phyloP scores from a whole-genome alignment of 2,888 invertebrate genomes.

The Lepidochrysops patricia region DNA sequence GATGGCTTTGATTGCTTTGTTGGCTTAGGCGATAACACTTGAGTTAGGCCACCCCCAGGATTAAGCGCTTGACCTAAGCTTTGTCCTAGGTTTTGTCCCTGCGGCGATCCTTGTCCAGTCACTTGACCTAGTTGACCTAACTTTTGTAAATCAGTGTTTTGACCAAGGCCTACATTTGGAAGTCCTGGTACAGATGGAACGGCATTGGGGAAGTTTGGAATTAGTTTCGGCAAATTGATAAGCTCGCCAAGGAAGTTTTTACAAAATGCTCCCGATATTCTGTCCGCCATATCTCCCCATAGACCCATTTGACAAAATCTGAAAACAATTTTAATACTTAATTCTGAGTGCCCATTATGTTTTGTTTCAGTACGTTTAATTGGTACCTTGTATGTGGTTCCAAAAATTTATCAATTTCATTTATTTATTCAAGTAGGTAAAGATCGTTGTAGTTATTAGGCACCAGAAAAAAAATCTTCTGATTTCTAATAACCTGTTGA shows the following conservation, averaged over 20 bases:
- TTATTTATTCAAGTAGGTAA: no score
- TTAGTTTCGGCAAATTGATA: slow-evolving; percentile 38
- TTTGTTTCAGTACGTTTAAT: no score
- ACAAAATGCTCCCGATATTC: slow-evolving; percentile 73
- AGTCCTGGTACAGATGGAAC: background rate
- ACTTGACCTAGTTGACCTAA: background rate
- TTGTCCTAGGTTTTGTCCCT: background rate
- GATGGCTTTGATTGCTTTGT: slow-evolving; percentile 16
- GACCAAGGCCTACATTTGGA: background rate
- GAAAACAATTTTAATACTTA: slow-evolving; percentile 24
- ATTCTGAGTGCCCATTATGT: no score
- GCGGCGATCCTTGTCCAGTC: background rate
- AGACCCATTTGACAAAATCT: slow-evolving; percentile 81
- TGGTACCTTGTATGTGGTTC: no score
- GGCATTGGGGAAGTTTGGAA: slow-evolving; percentile 6
- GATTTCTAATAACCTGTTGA: no score
- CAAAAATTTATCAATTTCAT: no score
- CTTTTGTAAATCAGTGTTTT: background rate
- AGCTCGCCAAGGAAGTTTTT: slow-evolving; percentile 49
- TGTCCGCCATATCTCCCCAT: slow-evolving; percentile 77
- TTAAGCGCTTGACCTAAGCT: background rate
- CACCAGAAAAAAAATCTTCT: no score
- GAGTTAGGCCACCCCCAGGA: background rate
- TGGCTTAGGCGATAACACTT: slow-evolving; percentile 9
- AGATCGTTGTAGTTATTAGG: no score